Conservation (phyloP, 2,797 vertebrate genomes). For the Avahi laniger region DNA sequence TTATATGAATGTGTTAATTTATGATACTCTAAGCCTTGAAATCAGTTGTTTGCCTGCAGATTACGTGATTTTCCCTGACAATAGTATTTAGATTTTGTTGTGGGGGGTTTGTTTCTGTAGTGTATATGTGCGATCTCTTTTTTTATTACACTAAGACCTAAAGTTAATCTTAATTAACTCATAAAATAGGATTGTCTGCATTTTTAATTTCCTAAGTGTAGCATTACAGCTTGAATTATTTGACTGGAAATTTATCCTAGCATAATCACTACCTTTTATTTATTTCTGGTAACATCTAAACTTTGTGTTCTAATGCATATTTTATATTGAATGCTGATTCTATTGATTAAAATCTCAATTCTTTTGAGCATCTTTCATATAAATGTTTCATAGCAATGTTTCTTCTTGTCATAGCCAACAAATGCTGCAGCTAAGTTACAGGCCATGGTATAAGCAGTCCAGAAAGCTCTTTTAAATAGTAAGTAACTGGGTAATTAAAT, state of each 20-base stretch:
- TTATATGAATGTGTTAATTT: neutral
- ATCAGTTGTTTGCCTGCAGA: neutral
- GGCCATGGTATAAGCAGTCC: neutral
- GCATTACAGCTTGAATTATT: neutral
- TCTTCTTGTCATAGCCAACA: neutral
- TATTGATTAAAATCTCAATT: neutral
- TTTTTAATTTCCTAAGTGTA: neutral
- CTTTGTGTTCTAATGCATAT: neutral
- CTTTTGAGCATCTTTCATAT: neutral
- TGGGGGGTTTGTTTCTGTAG: neutral
- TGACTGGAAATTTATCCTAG: neutral
- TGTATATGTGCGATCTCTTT: neutral
- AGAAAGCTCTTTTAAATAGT: neutral
- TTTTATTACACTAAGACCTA: neutral
- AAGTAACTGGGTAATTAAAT: neutral
- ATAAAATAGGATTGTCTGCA: neutral
- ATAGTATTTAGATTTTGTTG: neutral
- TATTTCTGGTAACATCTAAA: neutral
- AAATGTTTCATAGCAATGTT: neutral
- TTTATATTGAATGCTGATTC: neutral
- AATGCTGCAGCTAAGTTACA: neutral
- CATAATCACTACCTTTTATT: neutral
- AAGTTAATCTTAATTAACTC: neutral
- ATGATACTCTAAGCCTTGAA: neutral
- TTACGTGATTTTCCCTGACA: neutral